Percentiles rank a stretch among this genome's conserved stretches.
These are phyloP conservation scores for Varanus salvator DNA, from an alignment of 2,113 vertebrate species.

Conservation along the genomic window DNA sequence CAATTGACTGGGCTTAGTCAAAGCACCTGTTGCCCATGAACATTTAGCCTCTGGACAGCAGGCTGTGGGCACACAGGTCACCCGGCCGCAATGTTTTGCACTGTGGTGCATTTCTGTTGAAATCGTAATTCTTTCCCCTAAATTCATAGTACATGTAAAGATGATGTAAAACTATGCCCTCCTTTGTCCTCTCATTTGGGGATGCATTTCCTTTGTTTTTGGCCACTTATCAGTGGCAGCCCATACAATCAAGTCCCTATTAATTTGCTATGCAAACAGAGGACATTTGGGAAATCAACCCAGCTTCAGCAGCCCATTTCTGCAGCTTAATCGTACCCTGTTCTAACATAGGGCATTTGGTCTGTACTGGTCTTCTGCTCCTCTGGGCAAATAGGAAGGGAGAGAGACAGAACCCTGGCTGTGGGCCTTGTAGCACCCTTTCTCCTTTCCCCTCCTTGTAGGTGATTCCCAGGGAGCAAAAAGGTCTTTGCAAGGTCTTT, in stretches of 20 bases:
- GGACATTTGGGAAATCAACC: neutral
- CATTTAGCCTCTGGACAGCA: no score
- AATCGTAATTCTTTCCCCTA: no score
- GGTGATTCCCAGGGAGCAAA: neutral
- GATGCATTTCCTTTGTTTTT: no score
- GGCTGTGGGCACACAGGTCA: no score
- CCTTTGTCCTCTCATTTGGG: neutral
- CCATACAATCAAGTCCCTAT: neutral
- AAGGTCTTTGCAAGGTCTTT: neutral
- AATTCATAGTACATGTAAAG: no score
- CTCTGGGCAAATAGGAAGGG: neutral
- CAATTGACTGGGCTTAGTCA: no score
- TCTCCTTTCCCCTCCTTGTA: neutral
- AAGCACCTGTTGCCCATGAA: no score
- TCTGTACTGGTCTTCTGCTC: neutral
- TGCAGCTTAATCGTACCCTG: neutral
- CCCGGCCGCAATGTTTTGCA: no score
- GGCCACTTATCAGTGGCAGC: neutral
- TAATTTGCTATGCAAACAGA: neutral
- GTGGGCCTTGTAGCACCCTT: no score
- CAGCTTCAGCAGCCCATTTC: neutral
- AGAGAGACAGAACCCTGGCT: neutral
- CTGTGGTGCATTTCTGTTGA: no score
- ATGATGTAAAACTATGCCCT: no score
- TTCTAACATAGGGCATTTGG: neutral